phyloP scores from a whole-genome alignment of 2,888 invertebrate genomes.

The Pterostichus madidus region DNA sequence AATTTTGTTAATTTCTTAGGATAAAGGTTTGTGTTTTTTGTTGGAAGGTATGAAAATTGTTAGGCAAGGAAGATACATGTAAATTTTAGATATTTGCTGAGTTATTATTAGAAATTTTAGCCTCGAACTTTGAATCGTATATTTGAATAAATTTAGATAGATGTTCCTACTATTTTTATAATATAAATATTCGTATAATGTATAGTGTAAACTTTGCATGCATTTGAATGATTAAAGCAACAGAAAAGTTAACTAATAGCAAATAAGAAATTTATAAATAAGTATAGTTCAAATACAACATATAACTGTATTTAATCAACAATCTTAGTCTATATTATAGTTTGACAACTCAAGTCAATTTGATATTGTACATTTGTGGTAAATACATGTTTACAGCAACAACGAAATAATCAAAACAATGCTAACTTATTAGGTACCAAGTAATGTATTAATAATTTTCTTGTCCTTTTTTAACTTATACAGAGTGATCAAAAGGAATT shows the following conservation, averaged over 20 bases:
- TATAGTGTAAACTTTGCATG: neutral
- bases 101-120: constrained; percentile 30
- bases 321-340: too few species aligned
- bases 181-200: neutral
- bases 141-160: neutral
- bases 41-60: constrained; percentile 3
- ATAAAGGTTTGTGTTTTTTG: neutral
- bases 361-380: too few species aligned
- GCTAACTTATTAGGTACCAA: too few species aligned
- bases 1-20: neutral
- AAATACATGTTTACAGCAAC: too few species aligned
- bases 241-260: neutral
- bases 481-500: too few species aligned
- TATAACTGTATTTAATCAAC: too few species aligned
- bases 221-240: neutral
- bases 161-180: too few species aligned
- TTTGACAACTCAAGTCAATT: too few species aligned
- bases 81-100: constrained; percentile 13
- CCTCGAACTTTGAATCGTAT: constrained; percentile 27
- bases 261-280: neutral
- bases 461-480: too few species aligned
- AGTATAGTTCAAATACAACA: too few species aligned
- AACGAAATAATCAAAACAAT: too few species aligned
- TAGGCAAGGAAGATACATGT: neutral
- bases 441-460: too few species aligned